These are phyloP conservation scores for Monodelphis domestica DNA, from an alignment of 2,797 vertebrate genomes.

Conservation along the genomic window DNA sequence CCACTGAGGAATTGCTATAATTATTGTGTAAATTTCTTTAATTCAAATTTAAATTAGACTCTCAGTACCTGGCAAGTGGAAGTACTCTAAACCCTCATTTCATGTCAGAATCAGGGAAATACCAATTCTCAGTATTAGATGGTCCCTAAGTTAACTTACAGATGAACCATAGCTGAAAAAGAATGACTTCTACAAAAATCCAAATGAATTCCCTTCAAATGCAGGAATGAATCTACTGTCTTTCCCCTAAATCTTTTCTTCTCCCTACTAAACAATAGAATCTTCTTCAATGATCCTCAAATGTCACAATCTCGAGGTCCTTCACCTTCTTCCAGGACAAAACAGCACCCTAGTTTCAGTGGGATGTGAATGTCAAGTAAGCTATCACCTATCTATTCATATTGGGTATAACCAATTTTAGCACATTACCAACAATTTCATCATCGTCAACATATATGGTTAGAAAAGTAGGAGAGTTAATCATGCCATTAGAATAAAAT, in stretches of 20 bases:
- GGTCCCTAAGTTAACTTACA: background rate
- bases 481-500: background rate
- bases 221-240: background rate
- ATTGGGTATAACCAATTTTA: background rate
- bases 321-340: background rate
- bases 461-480: background rate
- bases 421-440: background rate
- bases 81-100: background rate
- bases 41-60: background rate
- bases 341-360: background rate
- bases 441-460: background rate
- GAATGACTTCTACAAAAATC: background rate
- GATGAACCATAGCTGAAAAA: background rate
- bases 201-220: background rate
- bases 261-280: background rate
- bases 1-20: background rate
- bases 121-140: too few relatives aligned
- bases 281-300: background rate
- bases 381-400: background rate
- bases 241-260: background rate
- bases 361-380: background rate
- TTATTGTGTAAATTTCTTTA: background rate
- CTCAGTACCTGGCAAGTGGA: background rate
- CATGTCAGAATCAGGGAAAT: too few relatives aligned
- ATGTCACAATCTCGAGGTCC: background rate